Base-by-base conservation (phyloP, 2,888 invertebrate genomes). In the Drymonia ruficornis region DNA sequence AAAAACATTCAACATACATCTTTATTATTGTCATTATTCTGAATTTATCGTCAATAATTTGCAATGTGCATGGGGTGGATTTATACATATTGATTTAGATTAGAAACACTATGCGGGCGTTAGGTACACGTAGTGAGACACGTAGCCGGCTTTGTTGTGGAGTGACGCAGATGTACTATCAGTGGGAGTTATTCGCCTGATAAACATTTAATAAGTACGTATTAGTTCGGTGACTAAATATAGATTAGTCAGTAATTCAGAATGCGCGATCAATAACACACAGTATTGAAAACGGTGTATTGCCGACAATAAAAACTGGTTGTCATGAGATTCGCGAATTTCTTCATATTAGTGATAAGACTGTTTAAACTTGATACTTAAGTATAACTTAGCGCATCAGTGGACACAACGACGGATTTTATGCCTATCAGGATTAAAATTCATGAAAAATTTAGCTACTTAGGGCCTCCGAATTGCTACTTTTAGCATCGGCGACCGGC, bases 141-240 rank as follows among this genome's bases (percentile, higher is more conserved):
- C 36, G 36, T 36, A 36, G n/a, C n/a, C n/a, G 7, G 36, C 36
- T n/a, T 36, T 36, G 36, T 36, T 36, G 36, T 36, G 36, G n/a
- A 36, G 3, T 36, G n/a, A 36, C 36, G 36, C 36, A 31, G 11
- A 31, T 2, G 3, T 11, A 36, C 13, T 36, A 36, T 36, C 36
- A 31, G 9, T 31, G 7, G 3, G 11, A 36, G 36, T 36, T n/a
- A 36, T 36, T 36, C 36, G 4, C 43, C 23, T 8, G 45, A 45
- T 45, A 28, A n/a, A 3, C 9, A 28, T 28, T 13, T 45, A 45
- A 45, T 45, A 28, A n/a, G 28, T 15, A 45, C 7, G n/a, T 45
- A 45, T n/a, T 6, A 11, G 11, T 44, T 13, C 38, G 23, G 23
- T 44, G 45, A 45, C 45, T 45, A 45, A 45, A 28, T 45, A 45